Conservation (phyloP, 2,113 vertebrate species). For the Zosterops hypoxanthus region DNA sequence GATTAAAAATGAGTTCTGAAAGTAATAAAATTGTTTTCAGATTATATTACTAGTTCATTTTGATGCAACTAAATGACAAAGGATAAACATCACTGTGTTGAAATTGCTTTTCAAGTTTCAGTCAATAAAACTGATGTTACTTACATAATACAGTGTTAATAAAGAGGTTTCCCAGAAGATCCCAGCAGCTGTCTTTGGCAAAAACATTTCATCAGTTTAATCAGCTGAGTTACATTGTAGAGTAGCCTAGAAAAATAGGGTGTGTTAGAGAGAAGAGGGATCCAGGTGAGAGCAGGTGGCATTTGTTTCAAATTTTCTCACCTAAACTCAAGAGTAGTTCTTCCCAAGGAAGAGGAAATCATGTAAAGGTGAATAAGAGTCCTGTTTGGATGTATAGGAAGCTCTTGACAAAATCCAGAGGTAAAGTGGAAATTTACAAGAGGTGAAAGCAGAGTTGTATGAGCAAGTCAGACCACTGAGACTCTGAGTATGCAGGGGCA, state of each 20-base stretch:
- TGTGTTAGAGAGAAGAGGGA: background rate
- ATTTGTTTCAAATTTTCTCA: background rate
- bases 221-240: background rate
- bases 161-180: background rate
- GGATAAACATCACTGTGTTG: background rate
- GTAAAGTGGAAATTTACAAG: background rate
- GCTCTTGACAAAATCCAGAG: background rate
- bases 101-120: background rate
- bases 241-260: background rate
- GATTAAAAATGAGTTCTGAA: background rate
- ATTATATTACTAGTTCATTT: background rate
- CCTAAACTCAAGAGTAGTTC: background rate
- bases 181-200: background rate
- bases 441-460: background rate
- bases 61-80: background rate
- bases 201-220: background rate
- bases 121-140: background rate
- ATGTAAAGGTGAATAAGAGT: background rate
- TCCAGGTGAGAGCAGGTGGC: background rate
- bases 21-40: background rate
- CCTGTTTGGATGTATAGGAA: background rate
- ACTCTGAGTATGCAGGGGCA: background rate
- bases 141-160: background rate
- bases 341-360: background rate
- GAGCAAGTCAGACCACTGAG: background rate